Evolutionary conservation across 2,888 invertebrate species (phyloP).

Genomic region (Tenodera sinensis): DNA sequence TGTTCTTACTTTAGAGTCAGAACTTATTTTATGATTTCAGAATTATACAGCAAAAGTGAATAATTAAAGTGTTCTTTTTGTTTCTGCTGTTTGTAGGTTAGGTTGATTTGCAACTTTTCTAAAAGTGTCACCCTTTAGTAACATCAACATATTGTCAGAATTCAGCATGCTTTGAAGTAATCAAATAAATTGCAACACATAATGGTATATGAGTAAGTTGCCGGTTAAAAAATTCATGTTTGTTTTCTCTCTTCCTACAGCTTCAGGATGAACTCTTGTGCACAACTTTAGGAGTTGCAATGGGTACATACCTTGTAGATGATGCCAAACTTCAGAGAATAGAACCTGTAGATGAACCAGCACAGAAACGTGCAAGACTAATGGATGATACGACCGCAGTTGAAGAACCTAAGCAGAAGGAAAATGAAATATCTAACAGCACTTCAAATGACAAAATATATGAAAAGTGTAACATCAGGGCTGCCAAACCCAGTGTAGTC

Average conservation of each 20-base stretch:
- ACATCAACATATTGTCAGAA: too few species aligned
- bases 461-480: background rate
- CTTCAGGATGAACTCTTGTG: conserved; percentile 27
- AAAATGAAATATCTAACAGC: background rate
- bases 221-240: background rate
- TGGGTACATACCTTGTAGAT: conserved; percentile 25
- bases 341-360: conserved; percentile 35
- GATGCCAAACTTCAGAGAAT: conserved; percentile 16
- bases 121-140: too few species aligned
- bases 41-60: too few species aligned
- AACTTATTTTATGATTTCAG: too few species aligned
- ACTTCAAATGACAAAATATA: background rate
- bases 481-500: background rate
- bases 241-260: conserved; percentile 1
- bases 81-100: too few species aligned
- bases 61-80: too few species aligned
- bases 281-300: conserved; percentile 19
- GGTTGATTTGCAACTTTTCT: too few species aligned
- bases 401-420: background rate
- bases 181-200: too few species aligned
- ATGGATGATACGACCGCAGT: conserved; percentile 36
- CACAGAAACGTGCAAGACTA: conserved; percentile 38
- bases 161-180: too few species aligned
- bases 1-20: too few species aligned
- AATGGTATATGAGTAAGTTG: too few species aligned